A percentile compares a stretch with the other conserved stretches of the same genome.
Conservation (phyloP, 2,888 invertebrate genomes). For the Tipula vernalis region DNA sequence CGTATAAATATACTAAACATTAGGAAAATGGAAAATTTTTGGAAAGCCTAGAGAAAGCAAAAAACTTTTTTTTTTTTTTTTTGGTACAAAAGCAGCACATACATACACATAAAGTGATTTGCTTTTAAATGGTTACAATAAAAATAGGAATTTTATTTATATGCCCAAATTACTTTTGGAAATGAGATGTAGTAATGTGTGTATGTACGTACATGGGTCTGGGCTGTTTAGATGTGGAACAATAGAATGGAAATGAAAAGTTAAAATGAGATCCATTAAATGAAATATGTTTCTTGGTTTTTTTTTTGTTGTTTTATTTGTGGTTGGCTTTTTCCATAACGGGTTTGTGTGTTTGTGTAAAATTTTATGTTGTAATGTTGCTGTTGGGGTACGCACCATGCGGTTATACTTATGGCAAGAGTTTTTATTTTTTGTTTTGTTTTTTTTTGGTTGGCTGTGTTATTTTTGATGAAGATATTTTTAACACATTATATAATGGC, state of each 20-base stretch:
- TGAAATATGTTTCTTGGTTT: background rate
- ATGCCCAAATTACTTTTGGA: background rate
- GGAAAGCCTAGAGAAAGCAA: background rate
- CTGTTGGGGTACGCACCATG: background rate
- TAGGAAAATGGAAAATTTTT: background rate
- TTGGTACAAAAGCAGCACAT: background rate
- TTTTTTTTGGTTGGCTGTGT: background rate
- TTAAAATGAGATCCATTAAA: conserved; percentile 4
- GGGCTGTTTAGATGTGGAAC: background rate
- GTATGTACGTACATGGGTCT: background rate
- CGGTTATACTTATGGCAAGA: background rate
- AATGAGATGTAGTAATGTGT: background rate
- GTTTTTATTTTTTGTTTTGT: background rate
- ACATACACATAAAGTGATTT: background rate
- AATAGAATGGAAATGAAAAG: background rate
- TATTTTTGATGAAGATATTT: background rate
- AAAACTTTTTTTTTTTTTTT: background rate
- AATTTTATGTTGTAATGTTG: background rate
- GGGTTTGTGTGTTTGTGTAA: background rate
- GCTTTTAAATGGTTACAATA: background rate
- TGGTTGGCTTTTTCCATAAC: background rate
- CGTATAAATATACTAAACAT: background rate
- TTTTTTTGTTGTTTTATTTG: background rate
- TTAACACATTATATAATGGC: background rate
- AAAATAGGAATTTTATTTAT: background rate